phyloP scores from a whole-genome alignment of 2,888 invertebrate species.

The Pyralis farinalis region DNA sequence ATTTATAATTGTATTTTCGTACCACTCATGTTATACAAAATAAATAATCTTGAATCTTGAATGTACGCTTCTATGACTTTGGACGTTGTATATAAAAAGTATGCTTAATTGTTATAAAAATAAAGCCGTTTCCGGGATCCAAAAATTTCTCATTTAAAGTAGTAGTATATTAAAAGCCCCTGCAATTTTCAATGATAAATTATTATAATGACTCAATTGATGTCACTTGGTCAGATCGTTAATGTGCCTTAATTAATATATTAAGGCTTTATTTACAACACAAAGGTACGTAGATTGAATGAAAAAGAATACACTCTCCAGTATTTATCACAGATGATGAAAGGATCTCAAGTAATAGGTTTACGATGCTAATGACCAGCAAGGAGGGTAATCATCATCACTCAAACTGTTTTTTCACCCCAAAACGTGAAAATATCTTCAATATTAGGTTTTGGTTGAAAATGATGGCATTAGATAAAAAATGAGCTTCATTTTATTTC shows the following conservation, averaged over 20 bases:
- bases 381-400: slow-evolving; percentile 23
- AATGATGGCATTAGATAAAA: slow-evolving; percentile 21
- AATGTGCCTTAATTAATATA: slow-evolving; percentile 2
- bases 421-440: slow-evolving; percentile 20
- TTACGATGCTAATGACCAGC: slow-evolving; percentile 21
- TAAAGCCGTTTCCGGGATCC: too few relatives aligned
- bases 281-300: neutral
- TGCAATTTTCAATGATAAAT: slow-evolving; percentile 1
- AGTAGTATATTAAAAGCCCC: too few relatives aligned
- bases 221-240: neutral
- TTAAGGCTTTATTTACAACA: neutral
- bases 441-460: slow-evolving; percentile 18
- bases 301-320: slow-evolving; percentile 2
- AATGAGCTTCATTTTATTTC: slow-evolving; percentile 19
- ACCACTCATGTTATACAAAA: too few relatives aligned
- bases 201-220: slow-evolving; percentile 4
- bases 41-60: too few relatives aligned
- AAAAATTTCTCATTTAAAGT: too few relatives aligned
- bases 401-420: slow-evolving; percentile 22
- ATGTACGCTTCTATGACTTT: too few relatives aligned
- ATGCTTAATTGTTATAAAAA: too few relatives aligned
- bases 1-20: too few relatives aligned
- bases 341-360: slow-evolving; percentile 16
- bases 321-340: slow-evolving; percentile 5
- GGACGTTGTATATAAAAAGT: too few relatives aligned